Evolutionary conservation across 1,140 invertebrate genomes (phyloP), one percentile per base, ranked within the genome.

Genomic region (Adelges cooleyi): DNA sequence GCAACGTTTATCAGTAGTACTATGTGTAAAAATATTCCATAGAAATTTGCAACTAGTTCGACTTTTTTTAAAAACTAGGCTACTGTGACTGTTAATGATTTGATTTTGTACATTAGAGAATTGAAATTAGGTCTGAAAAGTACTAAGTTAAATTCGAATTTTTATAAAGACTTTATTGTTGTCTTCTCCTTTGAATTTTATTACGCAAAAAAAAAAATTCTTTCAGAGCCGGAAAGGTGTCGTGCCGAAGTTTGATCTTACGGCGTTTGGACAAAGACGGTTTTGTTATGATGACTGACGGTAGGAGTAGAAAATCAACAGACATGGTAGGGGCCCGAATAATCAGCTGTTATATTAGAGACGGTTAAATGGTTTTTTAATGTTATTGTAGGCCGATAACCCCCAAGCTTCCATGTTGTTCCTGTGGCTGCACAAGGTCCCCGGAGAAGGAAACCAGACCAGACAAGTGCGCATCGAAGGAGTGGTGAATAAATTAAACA

Each of bases 281-380:
- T 23, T 79, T 81, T 65, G 73, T 79, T 22, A 74, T 81, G 65
- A 75, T 76, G 38, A 79, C 79, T 0, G 77, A 80, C 40, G 71
- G 66, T 23, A 70, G 76, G 4, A 79, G 79, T 50, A 73, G 69
- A 65, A 81, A 81, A 72, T 66, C 72, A 3, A 69, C 73, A 3
- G 72, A 81, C 56, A 69, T 81, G 68, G 80, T 80, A 76, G 11
- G 11, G 5, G 11, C 5, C 29, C 5, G 11, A 33, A 33, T 33
- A 18, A n/a, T 48, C 15, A 6, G 44, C 20, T 48, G n/a, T 40
- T 40, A 40, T 40, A 40, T 40, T 40, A 40, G n/a, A 48, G 15
- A 22, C 4, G 8, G 8, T 8, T 48, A 22, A 22, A 48, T 17
- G 44, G 44, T 40, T 10, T 40, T 40, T 40, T 40, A 9, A n/a